A percentile compares a stretch with the other conserved stretches of the same genome.
phyloP scores from a whole-genome alignment of 2,888 invertebrate genomes.

The Octonoba sinensis region DNA sequence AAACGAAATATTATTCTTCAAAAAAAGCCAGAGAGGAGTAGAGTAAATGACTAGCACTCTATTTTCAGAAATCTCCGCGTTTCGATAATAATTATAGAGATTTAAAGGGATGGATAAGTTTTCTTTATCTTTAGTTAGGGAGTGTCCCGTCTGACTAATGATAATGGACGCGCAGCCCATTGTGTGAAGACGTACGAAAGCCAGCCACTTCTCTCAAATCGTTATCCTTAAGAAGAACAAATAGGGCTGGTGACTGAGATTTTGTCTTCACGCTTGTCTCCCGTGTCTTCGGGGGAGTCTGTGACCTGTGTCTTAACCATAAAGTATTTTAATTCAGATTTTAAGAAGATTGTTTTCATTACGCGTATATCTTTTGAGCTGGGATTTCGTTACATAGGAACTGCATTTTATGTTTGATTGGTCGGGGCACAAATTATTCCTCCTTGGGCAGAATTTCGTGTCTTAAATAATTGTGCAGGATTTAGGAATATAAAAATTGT shows the following conservation, averaged over 20 bases:
- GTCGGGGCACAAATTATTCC: too few species aligned
- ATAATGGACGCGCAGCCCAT: conserved; percentile 39
- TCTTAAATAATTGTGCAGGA: too few species aligned
- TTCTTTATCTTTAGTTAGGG: conserved; percentile 35
- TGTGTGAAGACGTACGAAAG: conserved; percentile 40
- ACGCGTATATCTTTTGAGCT: too few species aligned
- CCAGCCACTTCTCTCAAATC: conserved; percentile 29
- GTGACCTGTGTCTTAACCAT: neutral
- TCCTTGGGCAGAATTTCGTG: too few species aligned
- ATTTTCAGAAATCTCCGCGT: neutral
- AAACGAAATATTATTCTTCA: too few species aligned
- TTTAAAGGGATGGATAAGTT: conserved; percentile 29
- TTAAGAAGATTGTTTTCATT: too few species aligned
- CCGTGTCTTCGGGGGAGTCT: neutral
- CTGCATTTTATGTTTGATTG: too few species aligned
- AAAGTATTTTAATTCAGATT: too few species aligned
- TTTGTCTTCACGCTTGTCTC: conserved; percentile 8
- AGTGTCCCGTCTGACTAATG: conserved; percentile 36
- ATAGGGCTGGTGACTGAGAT: conserved; percentile 28
- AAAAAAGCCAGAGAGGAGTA: too few species aligned
- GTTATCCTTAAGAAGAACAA: conserved; percentile 42
- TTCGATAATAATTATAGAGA: conserved; percentile 46
- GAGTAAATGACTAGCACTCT: too few species aligned
- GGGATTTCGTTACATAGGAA: too few species aligned
- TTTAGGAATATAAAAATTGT: too few species aligned